Conservation (phyloP, 2,888 invertebrate genomes). For the Chloroclystis v-ata region DNA sequence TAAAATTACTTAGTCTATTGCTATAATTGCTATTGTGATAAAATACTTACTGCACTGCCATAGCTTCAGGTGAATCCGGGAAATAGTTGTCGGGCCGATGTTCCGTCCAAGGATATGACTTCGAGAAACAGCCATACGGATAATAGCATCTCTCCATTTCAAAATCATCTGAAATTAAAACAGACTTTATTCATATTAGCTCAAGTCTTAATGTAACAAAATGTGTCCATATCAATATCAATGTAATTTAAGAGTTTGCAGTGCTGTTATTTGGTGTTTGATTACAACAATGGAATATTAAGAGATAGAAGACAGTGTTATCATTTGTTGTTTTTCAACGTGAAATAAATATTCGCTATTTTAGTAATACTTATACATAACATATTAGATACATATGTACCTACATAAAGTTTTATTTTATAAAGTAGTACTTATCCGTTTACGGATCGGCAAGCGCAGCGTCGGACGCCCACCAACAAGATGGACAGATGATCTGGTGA, state of each 20-base stretch:
- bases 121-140: slow-evolving; percentile 88
- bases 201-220: not conserved
- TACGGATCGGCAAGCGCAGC: no score
- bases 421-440: no score
- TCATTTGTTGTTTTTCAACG: no score
- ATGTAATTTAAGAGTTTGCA: slow-evolving; percentile 20
- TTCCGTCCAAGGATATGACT: slow-evolving; percentile 87
- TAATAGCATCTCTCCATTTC: slow-evolving; percentile 84
- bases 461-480: no score
- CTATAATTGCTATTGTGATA: no score
- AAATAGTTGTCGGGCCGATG: slow-evolving; percentile 88
- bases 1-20: no score
- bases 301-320: slow-evolving; percentile 1
- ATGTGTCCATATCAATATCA: slow-evolving; percentile 15
- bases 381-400: no score
- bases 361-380: no score
- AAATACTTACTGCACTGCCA: slow-evolving; percentile 73
- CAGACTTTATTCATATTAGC: not conserved
- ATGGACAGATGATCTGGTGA: no score
- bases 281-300: slow-evolving; percentile 1
- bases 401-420: no score
- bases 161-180: slow-evolving; percentile 50
- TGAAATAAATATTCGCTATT: no score
- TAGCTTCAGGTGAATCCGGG: slow-evolving; percentile 83
- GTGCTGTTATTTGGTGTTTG: slow-evolving; percentile 8